Base-by-base conservation (phyloP, 2,113 vertebrate species). In the Elanoides forficatus region DNA sequence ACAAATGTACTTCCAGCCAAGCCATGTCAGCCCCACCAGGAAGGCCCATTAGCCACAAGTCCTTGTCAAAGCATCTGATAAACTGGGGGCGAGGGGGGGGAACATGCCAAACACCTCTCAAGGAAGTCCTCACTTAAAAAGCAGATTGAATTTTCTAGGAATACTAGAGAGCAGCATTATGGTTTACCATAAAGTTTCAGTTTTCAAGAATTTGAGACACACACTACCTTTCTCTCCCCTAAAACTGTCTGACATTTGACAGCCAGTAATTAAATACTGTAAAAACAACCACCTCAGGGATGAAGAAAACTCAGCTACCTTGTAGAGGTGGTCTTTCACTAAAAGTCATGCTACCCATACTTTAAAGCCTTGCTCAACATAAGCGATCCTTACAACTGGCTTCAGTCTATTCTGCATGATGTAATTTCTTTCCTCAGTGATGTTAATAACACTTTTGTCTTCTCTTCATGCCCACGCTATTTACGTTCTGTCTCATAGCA, bases 101-200 rank as follows among this genome's bases (percentile, higher is more conserved):
- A 9, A 23, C 6, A 29, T 1, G 3, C 52, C 47, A 56, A 15
- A 9, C 17, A 52, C 6, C 13, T 20, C 15, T 2, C 2, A 4
- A 19, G 30, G 4, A 52, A 36, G 4, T 5, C 9, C 30, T 76
- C 63, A 21, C 29, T 53, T 38, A 38, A 74, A 74, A 47, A 45
- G 34, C 55, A 36, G 15, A 45, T 10, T 3, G 10, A 16, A 27
- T 67, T 85, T 56, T 42, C 34, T 13, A 22, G 38, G 34, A 58
- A 76, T 3, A 20, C 22, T 27, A 32, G 30, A 67, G 16, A 47
- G 36, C 30, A 20, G 10, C 47, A 20, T 20, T 66, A 20, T 21
- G 26, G 19, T 15, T 79, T 30, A 22, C 16, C 40, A 13, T 5
- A 34, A 70, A 47, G 13, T 55, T 89, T 29, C 43, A 6, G 6